phyloP scores from a whole-genome alignment of 1,140 invertebrate species.

The Helicoverpa armigera region DNA sequence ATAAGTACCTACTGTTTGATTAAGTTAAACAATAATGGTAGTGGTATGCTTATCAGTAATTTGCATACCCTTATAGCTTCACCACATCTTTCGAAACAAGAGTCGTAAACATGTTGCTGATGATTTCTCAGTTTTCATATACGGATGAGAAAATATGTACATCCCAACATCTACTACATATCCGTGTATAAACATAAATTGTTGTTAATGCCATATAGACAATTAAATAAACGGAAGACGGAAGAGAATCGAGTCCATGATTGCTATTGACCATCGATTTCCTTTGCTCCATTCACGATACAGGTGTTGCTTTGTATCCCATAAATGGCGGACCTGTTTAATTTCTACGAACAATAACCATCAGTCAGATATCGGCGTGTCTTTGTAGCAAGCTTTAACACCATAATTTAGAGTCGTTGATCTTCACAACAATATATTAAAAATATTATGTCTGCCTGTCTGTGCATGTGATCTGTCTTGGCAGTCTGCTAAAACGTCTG shows the following conservation, averaged over 20 bases:
- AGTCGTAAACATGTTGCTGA: background rate
- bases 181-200: no score
- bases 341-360: conserved; percentile 12
- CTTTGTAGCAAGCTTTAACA: conserved; percentile 14
- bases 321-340: conserved; percentile 7
- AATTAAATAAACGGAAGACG: conserved; percentile 12
- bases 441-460: conserved; percentile 63
- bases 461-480: conserved; percentile 64
- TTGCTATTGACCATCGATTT: conserved; percentile 13
- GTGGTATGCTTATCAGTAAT: background rate
- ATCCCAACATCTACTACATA: no score
- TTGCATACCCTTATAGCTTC: background rate
- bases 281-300: background rate
- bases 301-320: conserved; percentile 32
- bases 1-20: background rate
- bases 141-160: no score
- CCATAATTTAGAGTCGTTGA: conserved; percentile 69
- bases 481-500: conserved; percentile 70
- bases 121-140: background rate
- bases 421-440: conserved; percentile 71
- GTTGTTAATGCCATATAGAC: background rate
- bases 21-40: background rate
- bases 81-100: background rate
- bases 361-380: background rate
- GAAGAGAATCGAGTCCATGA: background rate